Evolutionary conservation across 2,888 invertebrate genomes (phyloP), one percentile per base, ranked within the genome.

Genomic region (Oconnorella tubifera): DNA sequence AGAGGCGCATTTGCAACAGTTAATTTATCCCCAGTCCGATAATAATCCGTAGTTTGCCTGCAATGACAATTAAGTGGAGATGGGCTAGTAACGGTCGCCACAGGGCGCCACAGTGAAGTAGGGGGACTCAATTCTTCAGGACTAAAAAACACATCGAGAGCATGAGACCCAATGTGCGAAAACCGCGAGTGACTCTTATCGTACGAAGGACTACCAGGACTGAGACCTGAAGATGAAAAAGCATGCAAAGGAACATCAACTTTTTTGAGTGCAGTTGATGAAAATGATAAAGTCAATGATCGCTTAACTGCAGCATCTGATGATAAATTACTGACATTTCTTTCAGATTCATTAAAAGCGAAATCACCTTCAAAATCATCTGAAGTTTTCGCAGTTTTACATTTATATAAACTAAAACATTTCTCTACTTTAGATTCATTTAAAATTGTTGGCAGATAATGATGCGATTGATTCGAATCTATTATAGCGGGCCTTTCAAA

Each of bases 101-200:
- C 64, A 4, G 60, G 64, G 33, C 58, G 53, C 65, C 64, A 65
- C 19, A 65, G 56, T 6, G 56, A 14, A 27, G 28, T 29, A 10
- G 19, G 10, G 14, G 32, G 31, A n/a, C 2, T 67, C 57, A 60
- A 55, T 31, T 72, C 72, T 48, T 72, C 72, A 2, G 72, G 72
- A 53, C 69, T 69, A 53, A 69, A 65, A 56, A 72, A 72, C 55
- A 72, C 62, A 59, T 72, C 72, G 48, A 72, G 66, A 1, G 72
- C 72, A 56, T 72, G 72, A 19, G 70, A 69, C 1, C 72, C 72
- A 48, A 71, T 65, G 67, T 72, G 72, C 27, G 69, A 69, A 56
- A 72, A 72, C 51, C 70, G 64, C 49, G 64, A 51, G 32, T 69
- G 70, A 6, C 56, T 40, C 49, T 68, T 65, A 50, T 59, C 56